Base-by-base conservation (phyloP, 2,797 vertebrate genomes). In the Vireo griseus region DNA sequence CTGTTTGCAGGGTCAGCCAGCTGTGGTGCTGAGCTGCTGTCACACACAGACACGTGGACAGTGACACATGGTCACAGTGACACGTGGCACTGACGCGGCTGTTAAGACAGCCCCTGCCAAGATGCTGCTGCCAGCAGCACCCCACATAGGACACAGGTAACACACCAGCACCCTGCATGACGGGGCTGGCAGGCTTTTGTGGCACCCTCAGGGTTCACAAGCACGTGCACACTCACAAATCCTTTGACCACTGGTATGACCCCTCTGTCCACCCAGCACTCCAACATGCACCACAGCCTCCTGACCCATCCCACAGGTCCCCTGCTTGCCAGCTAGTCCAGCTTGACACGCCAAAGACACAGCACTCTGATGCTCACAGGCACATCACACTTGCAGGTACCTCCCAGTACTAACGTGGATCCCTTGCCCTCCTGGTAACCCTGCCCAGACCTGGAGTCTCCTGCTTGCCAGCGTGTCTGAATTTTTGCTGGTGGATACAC, bases 121-220 rank as follows among this genome's bases (percentile, higher is more conserved):
- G 77, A 6, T 3, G 5, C 47, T 48, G 42, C 42, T 42, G n/a
- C 33, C 4, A 16, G 47, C 58, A 35, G 35, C 25, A 40, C 14
- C 29, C 3, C 13, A 16, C 18, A 2, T 0, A 17, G 58, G 18
- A n/a, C 57, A 3, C 4, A 3, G 29, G 35, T 35, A 11, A 11
- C 51, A 18, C 26, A 9, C 16, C 15, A 22, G n/a, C 20, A 40
- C n/a, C 6, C 0, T 11, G 10, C 13, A 1, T 4, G 6, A 0
- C 22, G 45, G 31, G 50, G 17, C 33, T 73, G 54, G 55, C 35
- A 44, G 54, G 3, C 28, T 19, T 4, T 0, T 0, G 1, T 33
- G 33, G 6, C 15, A 13, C 29, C 21, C 13, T 55, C 6, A 9
- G 33, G 24, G 19, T 29, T 67, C 61, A 47, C 54, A 51, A 42